Percentiles rank a stretch among this genome's conserved stretches.
Evolutionary conservation across 2,888 invertebrate genomes (phyloP).

Genomic region (Anticlea derivata): DNA sequence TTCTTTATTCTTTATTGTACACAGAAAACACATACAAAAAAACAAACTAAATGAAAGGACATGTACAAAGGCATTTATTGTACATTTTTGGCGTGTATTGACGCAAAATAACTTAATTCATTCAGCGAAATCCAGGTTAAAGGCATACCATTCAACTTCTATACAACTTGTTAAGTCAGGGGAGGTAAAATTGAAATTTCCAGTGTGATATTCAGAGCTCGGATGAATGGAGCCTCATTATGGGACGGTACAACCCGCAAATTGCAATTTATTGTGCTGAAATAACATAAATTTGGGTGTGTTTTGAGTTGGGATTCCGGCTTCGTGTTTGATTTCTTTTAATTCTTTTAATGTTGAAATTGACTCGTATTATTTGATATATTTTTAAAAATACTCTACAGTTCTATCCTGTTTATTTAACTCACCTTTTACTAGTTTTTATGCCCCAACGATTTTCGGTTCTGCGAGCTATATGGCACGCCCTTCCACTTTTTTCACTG

Average conservation of each 20-base stretch:
- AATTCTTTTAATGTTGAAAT: conserved; percentile 1
- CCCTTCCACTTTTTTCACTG: too few species aligned
- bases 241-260: conserved; percentile 37
- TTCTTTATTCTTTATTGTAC: too few species aligned
- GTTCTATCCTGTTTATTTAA: too few species aligned
- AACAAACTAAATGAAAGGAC: too few species aligned
- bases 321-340: conserved; percentile 3
- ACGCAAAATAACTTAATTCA: background rate
- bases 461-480: too few species aligned
- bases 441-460: too few species aligned
- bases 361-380: too few species aligned
- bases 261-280: conserved; percentile 49
- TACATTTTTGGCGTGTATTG: background rate
- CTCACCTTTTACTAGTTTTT: too few species aligned
- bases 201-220: conserved; percentile 3
- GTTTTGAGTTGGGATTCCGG: background rate
- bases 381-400: too few species aligned
- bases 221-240: conserved; percentile 46
- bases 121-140: background rate
- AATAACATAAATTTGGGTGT: conserved; percentile 21
- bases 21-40: too few species aligned
- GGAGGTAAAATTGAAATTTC: conserved; percentile 54
- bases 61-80: too few species aligned
- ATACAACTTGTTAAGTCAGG: conserved; percentile 6
- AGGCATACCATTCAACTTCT: conserved; percentile 1